phyloP scores from a whole-genome alignment of 92 coral and sea anemone genomes.

The Zoanthus gigantus region DNA sequence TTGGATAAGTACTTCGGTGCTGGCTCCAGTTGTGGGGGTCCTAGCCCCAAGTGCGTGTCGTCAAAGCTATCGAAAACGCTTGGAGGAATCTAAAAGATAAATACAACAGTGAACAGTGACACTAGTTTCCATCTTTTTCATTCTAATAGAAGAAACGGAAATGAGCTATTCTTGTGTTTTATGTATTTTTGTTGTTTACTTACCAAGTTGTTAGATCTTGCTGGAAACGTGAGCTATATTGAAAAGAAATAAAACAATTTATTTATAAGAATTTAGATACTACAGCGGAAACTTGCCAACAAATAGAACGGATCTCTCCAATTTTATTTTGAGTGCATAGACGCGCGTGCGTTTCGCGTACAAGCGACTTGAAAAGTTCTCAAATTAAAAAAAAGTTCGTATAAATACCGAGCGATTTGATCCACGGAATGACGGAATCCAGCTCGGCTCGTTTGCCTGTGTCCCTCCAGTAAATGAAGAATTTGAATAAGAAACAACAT shows the following conservation, averaged over 20 bases:
- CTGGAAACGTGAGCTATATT: conserved; percentile 94
- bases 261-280: conserved; percentile 53
- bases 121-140: neutral
- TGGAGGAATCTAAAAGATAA: conserved; percentile 88
- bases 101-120: conserved; percentile 55
- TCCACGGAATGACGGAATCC: conserved; percentile 99
- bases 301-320: conserved; percentile 49
- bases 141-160: conserved; percentile 81
- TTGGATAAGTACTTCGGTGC: conserved; percentile 92
- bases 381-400: conserved; percentile 65
- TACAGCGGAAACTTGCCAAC: conserved; percentile 27
- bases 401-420: conserved; percentile 98
- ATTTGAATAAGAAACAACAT: conserved; percentile 94
- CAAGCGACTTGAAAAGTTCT: conserved; percentile 52
- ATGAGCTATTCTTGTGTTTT: conserved; percentile 70
- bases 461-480: conserved; percentile 92
- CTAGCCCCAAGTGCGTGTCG: conserved; percentile 89
- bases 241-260: conserved; percentile 62
- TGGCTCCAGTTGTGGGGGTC: conserved; percentile 89
- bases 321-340: conserved; percentile 50
- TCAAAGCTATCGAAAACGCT: conserved; percentile 98
- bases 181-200: conserved; percentile 87
- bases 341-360: conserved; percentile 77
- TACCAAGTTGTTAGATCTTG: conserved; percentile 99
- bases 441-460: conserved; percentile 95